Percentiles rank a stretch among this genome's conserved stretches.
Evolutionary conservation across 2,113 vertebrate genomes (phyloP).

Genomic region (Neolamprologus caudopunctatus): DNA sequence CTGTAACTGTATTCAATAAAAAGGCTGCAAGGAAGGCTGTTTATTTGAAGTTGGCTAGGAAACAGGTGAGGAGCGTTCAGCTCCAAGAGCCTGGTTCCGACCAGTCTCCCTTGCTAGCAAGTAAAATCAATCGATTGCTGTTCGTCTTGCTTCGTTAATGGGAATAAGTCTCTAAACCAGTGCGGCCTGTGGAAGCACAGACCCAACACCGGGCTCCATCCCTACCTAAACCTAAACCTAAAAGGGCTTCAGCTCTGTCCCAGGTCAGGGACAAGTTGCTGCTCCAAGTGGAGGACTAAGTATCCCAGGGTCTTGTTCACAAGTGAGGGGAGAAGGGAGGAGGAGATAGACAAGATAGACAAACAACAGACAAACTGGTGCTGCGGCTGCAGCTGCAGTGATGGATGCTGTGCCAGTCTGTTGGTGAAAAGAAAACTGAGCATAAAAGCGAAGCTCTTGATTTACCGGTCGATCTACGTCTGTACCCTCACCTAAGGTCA

Average conservation of each 20-base stretch:
- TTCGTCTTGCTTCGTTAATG: background rate
- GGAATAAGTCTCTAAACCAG: background rate
- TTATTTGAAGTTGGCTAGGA: background rate
- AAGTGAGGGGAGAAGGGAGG: background rate
- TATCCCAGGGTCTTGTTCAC: background rate
- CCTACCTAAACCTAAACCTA: background rate
- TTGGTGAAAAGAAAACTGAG: background rate
- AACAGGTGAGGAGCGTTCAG: accelerated
- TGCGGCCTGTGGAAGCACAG: accelerated
- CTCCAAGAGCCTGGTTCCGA: background rate
- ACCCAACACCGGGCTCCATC: background rate
- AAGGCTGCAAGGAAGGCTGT: background rate
- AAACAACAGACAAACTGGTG: background rate
- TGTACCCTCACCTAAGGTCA: background rate
- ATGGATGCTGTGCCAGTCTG: background rate
- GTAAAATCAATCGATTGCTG: accelerated
- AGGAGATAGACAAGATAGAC: background rate
- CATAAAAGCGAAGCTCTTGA: background rate
- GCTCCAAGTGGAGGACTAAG: background rate
- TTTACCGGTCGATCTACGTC: background rate
- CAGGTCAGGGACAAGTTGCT: background rate
- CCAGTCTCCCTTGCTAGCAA: background rate
- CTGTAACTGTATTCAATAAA: background rate
- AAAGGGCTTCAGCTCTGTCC: background rate
- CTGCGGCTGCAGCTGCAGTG: background rate